Conservation (phyloP, 2,888 invertebrate species). For the Catocala fraxini region DNA sequence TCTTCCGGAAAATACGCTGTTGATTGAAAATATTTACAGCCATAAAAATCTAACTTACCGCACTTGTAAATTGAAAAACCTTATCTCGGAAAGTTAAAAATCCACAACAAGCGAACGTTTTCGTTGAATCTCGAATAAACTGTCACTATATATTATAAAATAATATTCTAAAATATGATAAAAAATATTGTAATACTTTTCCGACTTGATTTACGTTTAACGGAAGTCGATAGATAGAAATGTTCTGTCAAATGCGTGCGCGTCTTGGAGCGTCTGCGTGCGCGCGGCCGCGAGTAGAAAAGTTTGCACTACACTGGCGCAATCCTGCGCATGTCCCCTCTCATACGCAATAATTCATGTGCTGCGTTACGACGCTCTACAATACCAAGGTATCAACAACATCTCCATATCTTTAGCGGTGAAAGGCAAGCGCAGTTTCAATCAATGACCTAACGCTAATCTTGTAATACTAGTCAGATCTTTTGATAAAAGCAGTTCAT, state of each 20-base stretch:
- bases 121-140: constrained; percentile 39
- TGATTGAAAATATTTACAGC: constrained; percentile 28
- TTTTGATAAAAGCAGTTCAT: too few species aligned
- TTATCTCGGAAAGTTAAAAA: constrained; percentile 57
- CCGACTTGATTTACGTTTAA: constrained; percentile 14
- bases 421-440: constrained; percentile 40
- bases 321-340: constrained; percentile 41
- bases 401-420: constrained; percentile 37
- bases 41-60: constrained; percentile 68
- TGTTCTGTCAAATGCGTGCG: constrained; percentile 32
- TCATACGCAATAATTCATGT: constrained; percentile 44
- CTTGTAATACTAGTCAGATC: too few species aligned
- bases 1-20: background rate
- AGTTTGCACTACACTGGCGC: constrained; percentile 61
- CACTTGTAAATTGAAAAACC: constrained; percentile 68
- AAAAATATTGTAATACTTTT: constrained; percentile 12
- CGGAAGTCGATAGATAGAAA: constrained; percentile 15
- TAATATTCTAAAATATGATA: constrained; percentile 1
- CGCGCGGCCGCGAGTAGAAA: constrained; percentile 62
- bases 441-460: constrained; percentile 1
- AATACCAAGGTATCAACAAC: constrained; percentile 41
- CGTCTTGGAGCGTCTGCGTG: constrained; percentile 39
- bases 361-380: constrained; percentile 35
- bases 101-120: constrained; percentile 44
- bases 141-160: constrained; percentile 27